Evolutionary conservation across 2,113 vertebrate genomes (phyloP), one percentile per base, ranked within the genome.

Genomic region (Callipepla californica): DNA sequence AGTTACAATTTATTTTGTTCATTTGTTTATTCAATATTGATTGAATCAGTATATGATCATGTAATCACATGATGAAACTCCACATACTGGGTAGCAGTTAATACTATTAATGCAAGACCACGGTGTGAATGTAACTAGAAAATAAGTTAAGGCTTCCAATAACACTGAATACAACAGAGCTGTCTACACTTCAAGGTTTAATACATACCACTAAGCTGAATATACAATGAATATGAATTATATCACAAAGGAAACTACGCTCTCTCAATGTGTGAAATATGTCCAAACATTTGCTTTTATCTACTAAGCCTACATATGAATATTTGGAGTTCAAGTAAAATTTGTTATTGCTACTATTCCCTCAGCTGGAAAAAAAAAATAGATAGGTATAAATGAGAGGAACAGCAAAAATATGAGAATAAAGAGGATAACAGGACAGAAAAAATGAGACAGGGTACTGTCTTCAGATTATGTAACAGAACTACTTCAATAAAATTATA

Each of bases 221-320:
- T 40, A 62, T 23, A 74, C 21, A 70, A 78, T 10, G 76, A 75
- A 4, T 17, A 44, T 8, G 45, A 94, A 85, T 86, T 70, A 70
- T 44, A 88, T 70, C 63, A 73, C 59, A 21, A 83, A 32, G 1
- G 57, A 96, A 80, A 85, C 72, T 32, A 67, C 17, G 63, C 55
- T 53, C 14, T 69, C 55, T 28, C 22, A 34, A 73, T 44, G 45
- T 4, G 2, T 70, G 68, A 93, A 87, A 74, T 32, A 34, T 53
- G 32, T 70, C 85, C 68, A 91, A 88, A 92, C 65, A 75, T 88
- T 87, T 80, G 85, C 76, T 69, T 53, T 76, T 36, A 70, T 75
- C 28, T 80, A 62, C 44, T 4, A 67, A 75, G 32, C 28, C 61
- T 50, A 90, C 28, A 59, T 48, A 65, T 9, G 51, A 32, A 86